Evolutionary conservation across 1,140 invertebrate genomes (phyloP), one percentile per base, ranked within the genome.

Genomic region (Frieseomelitta varia): DNA sequence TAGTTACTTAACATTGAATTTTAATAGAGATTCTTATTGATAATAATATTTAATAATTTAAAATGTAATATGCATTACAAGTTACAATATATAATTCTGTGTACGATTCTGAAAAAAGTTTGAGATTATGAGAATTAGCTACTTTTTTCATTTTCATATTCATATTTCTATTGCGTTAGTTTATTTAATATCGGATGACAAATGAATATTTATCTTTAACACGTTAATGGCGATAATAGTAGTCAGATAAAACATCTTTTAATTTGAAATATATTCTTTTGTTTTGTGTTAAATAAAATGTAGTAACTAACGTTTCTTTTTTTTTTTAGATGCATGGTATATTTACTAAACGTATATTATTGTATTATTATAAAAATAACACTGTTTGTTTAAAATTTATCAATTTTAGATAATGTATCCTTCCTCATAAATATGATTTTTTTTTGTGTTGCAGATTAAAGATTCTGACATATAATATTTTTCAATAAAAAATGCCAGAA

Each of bases 401-500:
- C 21, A 24, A 14, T 69, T 69, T 39, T 34, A 47, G 11, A 39
- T 21, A 39, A 34, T 69, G 6, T 69, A 47, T n/a, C 24, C 14
- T 47, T 69, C 21, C n/a, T 69, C 21, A 27, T 10, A 39, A 69
- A 69, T 39, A 39, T 14, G 12, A 69, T 24, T 69, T 24, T 4
- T 12, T 4, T 65, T 24, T 73, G 1, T 82, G 19, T 74, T 27
- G 53, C 17, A 87, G 71, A 17, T 76, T 76, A 21, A 4, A 12
- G 10, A 10, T 4, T 8, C 0, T 30, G 30, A 55, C n/a, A 39
- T 47, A 10, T 6, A 8, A 47, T 21, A 77, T 3, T 77, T 30
- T 11, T 51, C 30, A 58, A 47, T 61, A 27, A 63, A 90, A 86
- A 79, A 94, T 94, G 92, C 39, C 84, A 12, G 88, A 93, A 81